Evolutionary conservation across 2,113 vertebrate genomes (phyloP).

Genomic region (Motacilla alba): DNA sequence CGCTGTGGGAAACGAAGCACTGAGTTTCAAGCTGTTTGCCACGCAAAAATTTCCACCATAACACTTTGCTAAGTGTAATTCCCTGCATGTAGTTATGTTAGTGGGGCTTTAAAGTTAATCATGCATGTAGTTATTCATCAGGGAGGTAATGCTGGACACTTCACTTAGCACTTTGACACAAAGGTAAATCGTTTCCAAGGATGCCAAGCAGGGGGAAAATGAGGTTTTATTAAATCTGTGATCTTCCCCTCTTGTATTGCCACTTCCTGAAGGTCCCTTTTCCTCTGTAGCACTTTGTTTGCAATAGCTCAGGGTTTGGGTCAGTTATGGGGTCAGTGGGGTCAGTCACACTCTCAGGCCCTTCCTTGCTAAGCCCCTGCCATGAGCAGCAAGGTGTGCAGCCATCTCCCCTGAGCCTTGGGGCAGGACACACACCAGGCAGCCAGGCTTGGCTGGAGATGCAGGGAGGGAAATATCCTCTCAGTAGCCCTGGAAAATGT

Average conservation of each 20-base stretch:
- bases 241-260: neutral
- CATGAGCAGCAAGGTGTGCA: neutral
- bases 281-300: neutral
- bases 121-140: neutral
- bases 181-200: neutral
- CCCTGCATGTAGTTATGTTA: neutral
- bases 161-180: neutral
- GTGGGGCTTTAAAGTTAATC: constrained; percentile 8
- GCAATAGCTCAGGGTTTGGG: neutral
- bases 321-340: neutral
- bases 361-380: neutral
- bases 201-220: neutral
- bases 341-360: neutral
- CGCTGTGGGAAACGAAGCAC: neutral
- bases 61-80: neutral
- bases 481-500: neutral
- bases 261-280: neutral
- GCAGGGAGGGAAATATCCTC: neutral
- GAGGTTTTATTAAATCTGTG: constrained; percentile 3
- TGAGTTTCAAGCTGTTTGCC: neutral
- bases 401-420: neutral
- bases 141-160: neutral
- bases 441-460: neutral
- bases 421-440: neutral
- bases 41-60: neutral